Evolutionary conservation across 2,113 vertebrate species (phyloP).

Genomic region (Donacobius atricapilla): DNA sequence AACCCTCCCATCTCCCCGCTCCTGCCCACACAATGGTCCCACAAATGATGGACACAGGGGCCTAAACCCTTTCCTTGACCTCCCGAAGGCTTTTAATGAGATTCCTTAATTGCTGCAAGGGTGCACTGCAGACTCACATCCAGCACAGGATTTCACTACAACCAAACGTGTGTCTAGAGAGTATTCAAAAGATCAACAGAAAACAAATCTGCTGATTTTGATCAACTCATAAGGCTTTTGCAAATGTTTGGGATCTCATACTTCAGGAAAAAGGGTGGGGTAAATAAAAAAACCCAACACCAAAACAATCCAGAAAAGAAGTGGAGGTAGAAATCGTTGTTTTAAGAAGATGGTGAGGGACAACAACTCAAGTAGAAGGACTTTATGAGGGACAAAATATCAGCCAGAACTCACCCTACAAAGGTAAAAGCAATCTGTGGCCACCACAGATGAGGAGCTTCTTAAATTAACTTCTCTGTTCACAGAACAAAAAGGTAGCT

Average conservation of each 20-base stretch:
- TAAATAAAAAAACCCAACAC: background rate
- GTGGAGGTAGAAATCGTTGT: slow-evolving; percentile 57
- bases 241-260: background rate
- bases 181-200: background rate
- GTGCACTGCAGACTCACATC: background rate
- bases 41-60: background rate
- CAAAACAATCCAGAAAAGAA: background rate
- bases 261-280: background rate
- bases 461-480: background rate
- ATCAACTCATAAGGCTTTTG: background rate
- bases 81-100: background rate
- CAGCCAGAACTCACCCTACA: background rate
- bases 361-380: slow-evolving; percentile 43
- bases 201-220: background rate
- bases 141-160: rapidly evolving
- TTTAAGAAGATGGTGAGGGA: slow-evolving; percentile 9
- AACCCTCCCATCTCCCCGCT: background rate
- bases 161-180: rapidly evolving
- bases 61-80: background rate
- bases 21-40: background rate
- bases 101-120: background rate
- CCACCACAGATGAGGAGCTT: background rate
- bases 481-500: background rate
- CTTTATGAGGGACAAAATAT: background rate
- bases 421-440: background rate